Evolutionary conservation across 2,797 vertebrate genomes (phyloP), one percentile per base, ranked within the genome.

Genomic region (Notoglanidium macrostoma): DNA sequence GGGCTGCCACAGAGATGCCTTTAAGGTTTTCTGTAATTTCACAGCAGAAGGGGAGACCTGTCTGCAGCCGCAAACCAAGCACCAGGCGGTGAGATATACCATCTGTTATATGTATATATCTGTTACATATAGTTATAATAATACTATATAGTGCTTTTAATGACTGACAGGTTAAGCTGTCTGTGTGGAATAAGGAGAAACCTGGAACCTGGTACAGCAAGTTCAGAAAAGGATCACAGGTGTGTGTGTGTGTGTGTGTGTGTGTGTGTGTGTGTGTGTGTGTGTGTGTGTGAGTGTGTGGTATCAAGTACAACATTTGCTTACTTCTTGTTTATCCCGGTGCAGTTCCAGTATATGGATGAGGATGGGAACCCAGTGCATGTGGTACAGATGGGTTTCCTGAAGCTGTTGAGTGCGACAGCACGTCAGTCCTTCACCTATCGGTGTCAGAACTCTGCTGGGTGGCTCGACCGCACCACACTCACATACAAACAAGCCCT

Each of bases 21-120:
- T 99, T 94, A 98, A 98, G 92, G 98, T 98, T 80, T 98, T 97
- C 94, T 99, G 98, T 93, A 99, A 99, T 94, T 98, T 99, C 94
- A 99, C 98, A 0, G 97, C 97, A 1, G 96, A 97, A 46, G 98
- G 98, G 68, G 97, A 99, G 88, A 99, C 98, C 0, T 99, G 98
- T 91, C 95, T 99, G 91, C 95, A 96, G 92, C 98, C 98, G 0
- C 97, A 98, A 92, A 98, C 97, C 96, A 99, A 97, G 94, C 98
- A 98, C 83, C 94, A 95, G 91, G 92, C 92, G 93, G 95, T 96
- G 70, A 91, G 95, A 94, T 15, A 49, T 29, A 29, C 59, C 9
- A 5, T 32, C 26, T 65, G 1, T 29, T 46, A 32, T 29, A 35
- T 35, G 35, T 35, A 49, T 49, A 49, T 46, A 77, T 74, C 29